Evolutionary conservation across 1,140 invertebrate genomes (phyloP).

Genomic region (Drosophila lacteicornis): DNA sequence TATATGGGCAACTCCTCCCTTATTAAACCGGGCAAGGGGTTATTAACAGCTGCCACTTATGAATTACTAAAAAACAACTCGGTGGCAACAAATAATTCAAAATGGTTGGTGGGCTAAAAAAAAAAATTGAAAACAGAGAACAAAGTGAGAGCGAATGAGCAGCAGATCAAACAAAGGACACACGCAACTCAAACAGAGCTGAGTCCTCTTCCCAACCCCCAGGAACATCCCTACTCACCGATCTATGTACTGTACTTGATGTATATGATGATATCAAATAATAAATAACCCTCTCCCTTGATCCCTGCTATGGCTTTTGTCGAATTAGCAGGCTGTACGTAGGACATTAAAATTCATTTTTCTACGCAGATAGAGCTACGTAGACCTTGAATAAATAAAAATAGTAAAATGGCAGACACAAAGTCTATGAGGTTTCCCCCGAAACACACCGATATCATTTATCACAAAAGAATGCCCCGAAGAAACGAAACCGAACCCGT

Average conservation of each 20-base stretch:
- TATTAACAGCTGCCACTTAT: conserved; percentile 70
- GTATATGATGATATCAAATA: conserved; percentile 55
- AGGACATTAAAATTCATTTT: conserved; percentile 4
- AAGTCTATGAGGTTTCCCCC: conserved; percentile 50
- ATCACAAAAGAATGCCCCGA: conserved; percentile 41
- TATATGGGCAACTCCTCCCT: conserved; percentile 17
- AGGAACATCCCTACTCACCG: conserved; percentile 39
- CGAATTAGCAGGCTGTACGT: conserved; percentile 45
- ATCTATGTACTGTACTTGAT: conserved; percentile 4
- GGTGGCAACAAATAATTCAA: conserved; percentile 62
- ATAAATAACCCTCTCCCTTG: conserved; percentile 65
- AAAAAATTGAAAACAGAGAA: conserved; percentile 64
- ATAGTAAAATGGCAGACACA: conserved; percentile 35
- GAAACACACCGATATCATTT: conserved; percentile 39
- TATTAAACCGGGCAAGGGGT: conserved; percentile 9
- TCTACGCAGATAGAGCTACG: conserved; percentile 1
- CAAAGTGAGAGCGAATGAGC: conserved; percentile 65
- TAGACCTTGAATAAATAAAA: not conserved
- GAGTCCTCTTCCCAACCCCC: conserved; percentile 21
- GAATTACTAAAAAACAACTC: conserved; percentile 54
- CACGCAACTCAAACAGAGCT: conserved; percentile 22
- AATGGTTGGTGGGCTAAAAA: conserved; percentile 65
- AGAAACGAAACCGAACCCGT: conserved; percentile 33
- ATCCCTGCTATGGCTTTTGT: conserved; percentile 11
- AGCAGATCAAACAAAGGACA: conserved; percentile 41